Evolutionary conservation across 2,797 vertebrate genomes (phyloP).

Genomic region (Eidolon dupreanum): DNA sequence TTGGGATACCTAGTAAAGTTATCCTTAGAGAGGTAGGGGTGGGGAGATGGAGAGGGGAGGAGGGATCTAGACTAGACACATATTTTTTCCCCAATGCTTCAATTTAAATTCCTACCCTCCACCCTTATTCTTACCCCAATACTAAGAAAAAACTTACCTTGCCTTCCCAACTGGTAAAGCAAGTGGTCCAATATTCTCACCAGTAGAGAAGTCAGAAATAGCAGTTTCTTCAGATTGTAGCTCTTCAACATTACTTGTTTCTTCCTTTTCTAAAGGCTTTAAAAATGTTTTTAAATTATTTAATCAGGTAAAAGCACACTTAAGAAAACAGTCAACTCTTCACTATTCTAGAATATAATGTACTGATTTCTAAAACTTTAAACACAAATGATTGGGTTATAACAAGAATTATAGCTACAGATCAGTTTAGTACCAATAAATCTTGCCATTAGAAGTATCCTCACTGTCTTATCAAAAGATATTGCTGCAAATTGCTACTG

Average conservation of each 20-base stretch:
- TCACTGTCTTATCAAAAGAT: not conserved
- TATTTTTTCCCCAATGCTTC: not conserved
- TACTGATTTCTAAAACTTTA: not conserved
- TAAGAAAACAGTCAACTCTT: not conserved
- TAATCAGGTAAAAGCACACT: not conserved
- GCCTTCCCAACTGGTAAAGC: slow-evolving; percentile 91
- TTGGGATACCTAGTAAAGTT: not conserved
- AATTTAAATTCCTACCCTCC: not conserved
- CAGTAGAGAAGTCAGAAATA: slow-evolving; percentile 74
- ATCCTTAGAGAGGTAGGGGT: not conserved
- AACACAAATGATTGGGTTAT: not conserved
- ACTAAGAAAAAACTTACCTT: slow-evolving; percentile 86
- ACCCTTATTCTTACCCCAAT: not conserved
- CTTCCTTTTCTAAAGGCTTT: slow-evolving; percentile 85
- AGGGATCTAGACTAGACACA: not conserved
- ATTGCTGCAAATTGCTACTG: not conserved
- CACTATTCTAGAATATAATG: not conserved
- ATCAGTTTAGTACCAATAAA: not conserved
- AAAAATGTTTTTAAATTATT: slow-evolving; percentile 57
- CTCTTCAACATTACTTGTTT: slow-evolving; percentile 76
- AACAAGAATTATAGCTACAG: not conserved
- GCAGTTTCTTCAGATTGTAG: slow-evolving; percentile 73
- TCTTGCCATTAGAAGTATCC: not conserved
- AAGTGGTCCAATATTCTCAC: slow-evolving; percentile 81
- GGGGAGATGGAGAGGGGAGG: not conserved